Evolutionary conservation across 2,888 invertebrate genomes (phyloP).

Genomic region (Carpatolechia fugitivella): DNA sequence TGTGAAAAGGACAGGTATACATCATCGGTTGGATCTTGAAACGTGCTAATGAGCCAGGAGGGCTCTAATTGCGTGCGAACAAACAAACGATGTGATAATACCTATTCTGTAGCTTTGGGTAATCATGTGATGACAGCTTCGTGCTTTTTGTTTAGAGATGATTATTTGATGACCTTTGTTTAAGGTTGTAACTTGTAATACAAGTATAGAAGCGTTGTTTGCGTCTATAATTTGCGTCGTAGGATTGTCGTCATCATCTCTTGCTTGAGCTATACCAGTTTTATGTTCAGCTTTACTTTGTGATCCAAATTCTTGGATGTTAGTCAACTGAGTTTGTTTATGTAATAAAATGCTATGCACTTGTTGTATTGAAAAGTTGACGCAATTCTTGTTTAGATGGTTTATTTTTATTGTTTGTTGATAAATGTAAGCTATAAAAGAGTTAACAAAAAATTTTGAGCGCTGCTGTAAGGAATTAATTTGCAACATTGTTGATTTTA

Average conservation of each 20-base stretch:
- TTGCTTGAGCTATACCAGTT: neutral
- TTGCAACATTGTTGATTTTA: no score
- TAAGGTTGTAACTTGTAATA: constrained; percentile 16
- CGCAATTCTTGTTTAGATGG: no score
- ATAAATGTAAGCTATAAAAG: no score
- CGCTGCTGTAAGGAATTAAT: no score
- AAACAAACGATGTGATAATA: constrained; percentile 68
- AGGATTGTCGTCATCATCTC: neutral
- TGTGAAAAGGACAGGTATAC: constrained; percentile 39
- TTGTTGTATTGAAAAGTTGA: no score
- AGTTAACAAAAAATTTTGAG: no score
- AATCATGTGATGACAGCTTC: constrained; percentile 22
- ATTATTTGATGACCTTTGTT: constrained; percentile 26
- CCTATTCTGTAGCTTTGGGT: constrained; percentile 45
- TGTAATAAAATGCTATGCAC: neutral
- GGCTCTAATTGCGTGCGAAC: constrained; percentile 74
- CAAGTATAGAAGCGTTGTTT: neutral
- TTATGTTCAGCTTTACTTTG: neutral
- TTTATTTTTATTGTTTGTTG: no score
- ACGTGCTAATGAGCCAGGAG: constrained; percentile 70
- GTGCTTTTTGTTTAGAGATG: constrained; percentile 20
- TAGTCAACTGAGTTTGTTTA: neutral
- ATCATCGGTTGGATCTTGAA: constrained; percentile 37
- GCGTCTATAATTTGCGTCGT: neutral
- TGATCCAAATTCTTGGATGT: neutral